Evolutionary conservation across 2,113 vertebrate species (phyloP).

Genomic region (Ailurus styani): DNA sequence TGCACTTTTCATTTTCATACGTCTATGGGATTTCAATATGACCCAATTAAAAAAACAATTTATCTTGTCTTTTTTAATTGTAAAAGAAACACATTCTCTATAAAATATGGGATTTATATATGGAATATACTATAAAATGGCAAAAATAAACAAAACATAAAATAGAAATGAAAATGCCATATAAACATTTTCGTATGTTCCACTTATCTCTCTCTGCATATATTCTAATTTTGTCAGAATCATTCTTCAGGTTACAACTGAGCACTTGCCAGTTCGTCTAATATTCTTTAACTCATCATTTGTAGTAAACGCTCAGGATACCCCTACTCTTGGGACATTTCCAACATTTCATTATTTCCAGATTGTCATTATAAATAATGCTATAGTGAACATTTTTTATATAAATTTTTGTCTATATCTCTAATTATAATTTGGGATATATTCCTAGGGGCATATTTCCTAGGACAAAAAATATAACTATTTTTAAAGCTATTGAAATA

Average conservation of each 20-base stretch:
- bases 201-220: neutral
- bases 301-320: conserved; percentile 1
- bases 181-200: neutral
- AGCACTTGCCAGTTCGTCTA: neutral
- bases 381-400: conserved; percentile 14
- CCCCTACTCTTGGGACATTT: neutral
- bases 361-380: conserved; percentile 31
- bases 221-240: conserved; percentile 21
- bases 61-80: neutral
- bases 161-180: neutral
- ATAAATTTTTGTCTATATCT: conserved; percentile 18
- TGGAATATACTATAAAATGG: neutral
- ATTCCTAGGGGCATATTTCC: conserved; percentile 1
- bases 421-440: conserved; percentile 2
- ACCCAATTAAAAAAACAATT: neutral
- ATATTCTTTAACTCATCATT: neutral
- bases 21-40: neutral
- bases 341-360: conserved; percentile 41
- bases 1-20: neutral
- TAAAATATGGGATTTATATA: neutral
- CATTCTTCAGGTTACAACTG: neutral
- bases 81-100: neutral
- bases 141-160: neutral
- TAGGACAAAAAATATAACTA: neutral
- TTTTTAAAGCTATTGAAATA: neutral